Evolutionary conservation across 2,888 invertebrate species (phyloP).

Genomic region (Drosophila birchii): DNA sequence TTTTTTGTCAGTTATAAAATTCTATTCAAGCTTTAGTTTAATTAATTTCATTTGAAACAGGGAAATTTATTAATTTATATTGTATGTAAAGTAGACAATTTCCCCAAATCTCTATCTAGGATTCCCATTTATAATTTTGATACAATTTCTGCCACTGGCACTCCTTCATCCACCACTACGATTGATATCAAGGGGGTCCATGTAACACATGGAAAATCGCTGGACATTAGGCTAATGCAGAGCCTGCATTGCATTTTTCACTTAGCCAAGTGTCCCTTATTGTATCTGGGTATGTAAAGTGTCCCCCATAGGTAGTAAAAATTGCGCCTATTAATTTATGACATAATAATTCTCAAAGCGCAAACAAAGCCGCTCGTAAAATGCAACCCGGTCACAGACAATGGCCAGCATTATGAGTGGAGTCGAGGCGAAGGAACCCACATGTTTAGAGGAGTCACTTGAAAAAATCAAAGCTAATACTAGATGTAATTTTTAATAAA

Average conservation of each 20-base stretch:
- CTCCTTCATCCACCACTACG: background rate
- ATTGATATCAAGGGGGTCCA: conserved; percentile 23
- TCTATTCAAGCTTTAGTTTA: too few species aligned
- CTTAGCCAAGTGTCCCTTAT: conserved; percentile 59
- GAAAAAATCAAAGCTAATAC: background rate
- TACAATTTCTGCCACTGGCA: conserved; percentile 12
- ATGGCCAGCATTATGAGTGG: conserved; percentile 65
- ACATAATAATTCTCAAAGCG: conserved; percentile 79
- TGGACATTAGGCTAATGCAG: conserved; percentile 68
- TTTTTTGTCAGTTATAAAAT: too few species aligned
- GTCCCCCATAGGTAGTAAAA: conserved; percentile 57
- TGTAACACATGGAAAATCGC: conserved; percentile 62
- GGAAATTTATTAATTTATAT: background rate
- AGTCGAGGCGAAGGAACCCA: conserved; percentile 51
- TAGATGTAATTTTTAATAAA: background rate
- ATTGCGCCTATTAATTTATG: conserved; percentile 79
- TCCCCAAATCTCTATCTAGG: background rate
- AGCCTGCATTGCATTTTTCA: conserved; percentile 70
- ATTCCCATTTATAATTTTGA: conserved; percentile 18
- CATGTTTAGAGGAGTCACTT: conserved; percentile 39
- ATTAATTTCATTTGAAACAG: background rate
- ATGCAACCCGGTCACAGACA: conserved; percentile 65
- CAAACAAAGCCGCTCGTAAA: conserved; percentile 77
- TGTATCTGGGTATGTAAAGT: conserved; percentile 37
- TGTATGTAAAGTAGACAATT: background rate